Conservation (phyloP, 2,888 invertebrate species). For the Dorcus parallelipipedus region DNA sequence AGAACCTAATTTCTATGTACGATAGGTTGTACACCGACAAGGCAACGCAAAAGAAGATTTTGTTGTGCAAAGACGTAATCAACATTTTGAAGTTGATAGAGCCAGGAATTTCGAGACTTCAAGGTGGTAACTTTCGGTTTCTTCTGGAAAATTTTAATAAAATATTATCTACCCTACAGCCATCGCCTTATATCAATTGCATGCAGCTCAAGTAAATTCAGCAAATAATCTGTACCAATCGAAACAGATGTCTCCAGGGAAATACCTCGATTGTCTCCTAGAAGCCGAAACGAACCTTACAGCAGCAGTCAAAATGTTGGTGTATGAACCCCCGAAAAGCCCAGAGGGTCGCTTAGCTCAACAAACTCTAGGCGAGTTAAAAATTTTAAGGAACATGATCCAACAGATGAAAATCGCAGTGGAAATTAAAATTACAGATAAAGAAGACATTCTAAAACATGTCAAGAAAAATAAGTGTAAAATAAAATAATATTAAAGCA, state of each 20-base stretch:
- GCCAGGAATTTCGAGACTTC: constrained; percentile 67
- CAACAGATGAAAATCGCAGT: constrained; percentile 1
- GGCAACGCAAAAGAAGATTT: constrained; percentile 60
- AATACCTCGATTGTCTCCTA: constrained; percentile 56
- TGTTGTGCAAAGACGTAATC: constrained; percentile 64
- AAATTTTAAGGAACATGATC: constrained; percentile 17
- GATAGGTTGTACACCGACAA: constrained; percentile 30
- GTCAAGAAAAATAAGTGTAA: not conserved
- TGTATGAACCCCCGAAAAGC: constrained; percentile 68
- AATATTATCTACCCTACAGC: constrained; percentile 52
- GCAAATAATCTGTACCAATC: constrained; percentile 61
- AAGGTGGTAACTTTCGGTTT: constrained; percentile 50
- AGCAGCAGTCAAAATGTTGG: constrained; percentile 61
- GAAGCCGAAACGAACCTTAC: constrained; percentile 59
- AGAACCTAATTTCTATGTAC: constrained; percentile 60
- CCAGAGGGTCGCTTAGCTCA: constrained; percentile 70
- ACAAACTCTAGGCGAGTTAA: constrained; percentile 49
- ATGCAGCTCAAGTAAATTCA: constrained; percentile 63
- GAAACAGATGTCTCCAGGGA: constrained; percentile 56
- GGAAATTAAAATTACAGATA: constrained; percentile 6
- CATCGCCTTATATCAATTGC: constrained; percentile 72
- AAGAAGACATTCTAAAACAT: not conserved
- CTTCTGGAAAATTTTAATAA: not conserved
- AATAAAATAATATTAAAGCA: not conserved
- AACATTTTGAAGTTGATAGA: constrained; percentile 63